Percentiles rank a stretch among this genome's conserved stretches.
Conservation (phyloP, 2,113 vertebrate genomes). For the Panurus biarmicus region DNA sequence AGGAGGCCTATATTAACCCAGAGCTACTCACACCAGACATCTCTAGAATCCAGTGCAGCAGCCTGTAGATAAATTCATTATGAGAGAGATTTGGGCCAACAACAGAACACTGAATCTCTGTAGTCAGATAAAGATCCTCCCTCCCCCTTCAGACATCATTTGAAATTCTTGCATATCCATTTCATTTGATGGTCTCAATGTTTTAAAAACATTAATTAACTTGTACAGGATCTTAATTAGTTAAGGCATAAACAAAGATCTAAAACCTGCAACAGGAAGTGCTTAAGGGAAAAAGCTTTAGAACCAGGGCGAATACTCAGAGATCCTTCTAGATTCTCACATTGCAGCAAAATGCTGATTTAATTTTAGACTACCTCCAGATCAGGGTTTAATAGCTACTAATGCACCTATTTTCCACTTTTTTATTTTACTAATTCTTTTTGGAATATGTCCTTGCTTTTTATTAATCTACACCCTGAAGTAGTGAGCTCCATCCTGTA, state of each 20-base stretch:
- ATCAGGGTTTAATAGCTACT: background rate
- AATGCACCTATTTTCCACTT: background rate
- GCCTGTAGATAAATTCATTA: background rate
- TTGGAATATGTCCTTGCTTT: background rate
- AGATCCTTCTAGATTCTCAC: background rate
- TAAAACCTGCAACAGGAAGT: constrained; percentile 36
- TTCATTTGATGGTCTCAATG: constrained; percentile 39
- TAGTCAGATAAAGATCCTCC: background rate
- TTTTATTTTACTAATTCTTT: background rate
- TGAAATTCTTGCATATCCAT: constrained; percentile 36
- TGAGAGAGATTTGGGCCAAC: background rate
- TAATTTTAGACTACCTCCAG: background rate
- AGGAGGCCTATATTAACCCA: background rate
- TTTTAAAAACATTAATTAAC: constrained; percentile 27
- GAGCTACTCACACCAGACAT: background rate
- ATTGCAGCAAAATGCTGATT: background rate
- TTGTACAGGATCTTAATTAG: background rate
- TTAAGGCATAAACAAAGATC: constrained; percentile 25
- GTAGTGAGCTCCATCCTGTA: background rate
- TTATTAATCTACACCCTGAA: background rate
- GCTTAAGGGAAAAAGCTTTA: background rate
- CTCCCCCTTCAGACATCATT: constrained; percentile 28
- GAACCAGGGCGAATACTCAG: background rate
- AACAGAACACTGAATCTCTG: background rate
- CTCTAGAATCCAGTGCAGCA: background rate